Percentiles rank a stretch among this genome's conserved stretches.
These are phyloP conservation scores for Eumerus sabulonum DNA, from an alignment of 2,888 invertebrate species.

Conservation along the genomic window DNA sequence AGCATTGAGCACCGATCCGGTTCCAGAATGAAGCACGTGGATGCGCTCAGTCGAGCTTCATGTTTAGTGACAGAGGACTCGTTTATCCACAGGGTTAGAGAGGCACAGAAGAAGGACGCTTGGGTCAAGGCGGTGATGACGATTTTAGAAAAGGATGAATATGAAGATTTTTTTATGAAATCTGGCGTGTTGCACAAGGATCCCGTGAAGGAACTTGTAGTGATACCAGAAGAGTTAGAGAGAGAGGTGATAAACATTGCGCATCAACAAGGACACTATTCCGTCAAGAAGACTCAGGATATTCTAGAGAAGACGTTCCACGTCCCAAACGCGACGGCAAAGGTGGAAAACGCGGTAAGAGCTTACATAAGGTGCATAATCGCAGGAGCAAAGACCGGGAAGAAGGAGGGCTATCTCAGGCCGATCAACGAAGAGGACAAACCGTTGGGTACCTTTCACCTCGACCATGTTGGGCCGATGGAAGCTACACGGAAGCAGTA, in stretches of 20 bases:
- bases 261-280: conserved; percentile 74
- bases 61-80: background rate
- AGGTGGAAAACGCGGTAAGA: conserved; percentile 9
- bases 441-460: conserved; percentile 72
- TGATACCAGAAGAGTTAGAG: conserved; percentile 73
- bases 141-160: conserved; percentile 19
- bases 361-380: conserved; percentile 61
- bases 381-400: conserved; percentile 70
- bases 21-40: no score
- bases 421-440: background rate
- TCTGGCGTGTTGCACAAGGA: conserved; percentile 6
- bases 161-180: conserved; percentile 27
- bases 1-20: no score
- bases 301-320: conserved; percentile 10
- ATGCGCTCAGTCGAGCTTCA: background rate
- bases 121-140: conserved; percentile 25
- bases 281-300: conserved; percentile 69
- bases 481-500: conserved; percentile 70
- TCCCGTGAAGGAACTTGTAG: conserved; percentile 54
- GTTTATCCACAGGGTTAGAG: conserved; percentile 9
- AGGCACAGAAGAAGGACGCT: conserved; percentile 15
- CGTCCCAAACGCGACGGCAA: background rate
- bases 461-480: conserved; percentile 74
- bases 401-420: background rate
- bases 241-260: conserved; percentile 72